A percentile compares a stretch with the other conserved stretches of the same genome.
Conservation (phyloP, 2,113 vertebrate species). For the Monopterus albus region DNA sequence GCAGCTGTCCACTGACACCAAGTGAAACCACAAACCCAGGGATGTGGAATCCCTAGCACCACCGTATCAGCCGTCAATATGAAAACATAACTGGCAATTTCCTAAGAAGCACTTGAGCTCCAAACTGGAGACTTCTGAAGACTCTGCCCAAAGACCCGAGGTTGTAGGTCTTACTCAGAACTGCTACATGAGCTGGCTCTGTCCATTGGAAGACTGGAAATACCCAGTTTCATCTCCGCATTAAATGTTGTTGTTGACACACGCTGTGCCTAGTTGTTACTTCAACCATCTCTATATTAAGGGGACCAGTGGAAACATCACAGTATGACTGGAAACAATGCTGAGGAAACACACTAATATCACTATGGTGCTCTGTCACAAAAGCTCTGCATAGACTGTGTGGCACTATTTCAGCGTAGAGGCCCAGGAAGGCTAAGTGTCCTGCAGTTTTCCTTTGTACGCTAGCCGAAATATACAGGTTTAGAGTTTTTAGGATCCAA, state of each 20-base stretch:
- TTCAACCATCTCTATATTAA: conserved; percentile 65
- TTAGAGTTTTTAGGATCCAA: conserved; percentile 68
- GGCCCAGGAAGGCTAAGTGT: conserved; percentile 30
- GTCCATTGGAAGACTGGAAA: conserved; percentile 65
- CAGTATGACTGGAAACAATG: conserved; percentile 52
- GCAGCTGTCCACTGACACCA: conserved; percentile 83
- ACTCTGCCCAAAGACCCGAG: conserved; percentile 65
- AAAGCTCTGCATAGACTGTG: conserved; percentile 60
- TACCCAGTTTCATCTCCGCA: conserved; percentile 52
- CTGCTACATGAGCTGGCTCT: conserved; percentile 75
- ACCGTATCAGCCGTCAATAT: conserved; percentile 40
- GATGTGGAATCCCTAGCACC: conserved; percentile 12
- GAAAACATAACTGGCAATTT: conserved; percentile 63
- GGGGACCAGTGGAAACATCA: conserved; percentile 67
- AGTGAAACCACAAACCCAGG: conserved; percentile 56
- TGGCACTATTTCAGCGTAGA: conserved; percentile 50
- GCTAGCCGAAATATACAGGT: conserved; percentile 67
- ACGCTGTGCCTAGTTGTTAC: conserved; percentile 71
- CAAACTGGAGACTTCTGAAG: conserved; percentile 69
- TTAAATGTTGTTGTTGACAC: conserved; percentile 64
- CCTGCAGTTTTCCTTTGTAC: conserved; percentile 64
- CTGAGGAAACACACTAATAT: conserved; percentile 68
- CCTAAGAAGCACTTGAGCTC: conserved; percentile 76
- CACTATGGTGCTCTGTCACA: conserved; percentile 70
- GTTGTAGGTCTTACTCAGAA: conserved; percentile 51